Percentiles rank a stretch among this genome's conserved stretches.
These are phyloP conservation scores for Ectobius pallidus DNA, from an alignment of 2,888 invertebrate genomes.

Conservation along the genomic window DNA sequence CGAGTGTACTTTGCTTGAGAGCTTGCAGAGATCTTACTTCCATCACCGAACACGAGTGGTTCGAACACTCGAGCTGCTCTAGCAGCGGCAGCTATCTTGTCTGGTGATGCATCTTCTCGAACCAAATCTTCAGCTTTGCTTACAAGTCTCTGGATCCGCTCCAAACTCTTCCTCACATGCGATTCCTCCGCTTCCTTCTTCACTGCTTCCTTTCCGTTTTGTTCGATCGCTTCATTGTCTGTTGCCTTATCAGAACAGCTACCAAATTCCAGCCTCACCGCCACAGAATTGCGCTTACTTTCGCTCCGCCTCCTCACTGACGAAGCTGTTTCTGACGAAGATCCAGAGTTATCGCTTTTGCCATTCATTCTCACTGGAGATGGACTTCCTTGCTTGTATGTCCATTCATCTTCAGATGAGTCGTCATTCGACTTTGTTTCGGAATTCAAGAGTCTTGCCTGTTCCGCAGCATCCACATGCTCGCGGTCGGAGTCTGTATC, in stretches of 20 bases:
- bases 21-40: constrained; percentile 56
- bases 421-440: constrained; percentile 50
- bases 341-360: constrained; percentile 18
- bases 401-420: constrained; percentile 71
- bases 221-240: too few relatives aligned
- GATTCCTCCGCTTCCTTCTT: constrained; percentile 50
- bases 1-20: constrained; percentile 64
- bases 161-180: constrained; percentile 52
- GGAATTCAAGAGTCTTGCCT: constrained; percentile 49
- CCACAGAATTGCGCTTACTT: constrained; percentile 48
- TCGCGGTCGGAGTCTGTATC: constrained; percentile 79
- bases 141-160: constrained; percentile 75
- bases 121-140: constrained; percentile 83
- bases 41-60: constrained; percentile 61
- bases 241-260: neutral
- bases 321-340: constrained; percentile 48
- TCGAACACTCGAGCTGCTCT: constrained; percentile 59
- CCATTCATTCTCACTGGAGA: constrained; percentile 7
- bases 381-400: constrained; percentile 56
- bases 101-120: constrained; percentile 59
- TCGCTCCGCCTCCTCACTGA: constrained; percentile 53
- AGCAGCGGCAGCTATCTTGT: constrained; percentile 38
- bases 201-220: constrained; percentile 43
- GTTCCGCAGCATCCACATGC: neutral
- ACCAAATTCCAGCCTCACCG: constrained; percentile 50